Base-by-base conservation (phyloP, 2,113 vertebrate species). In the Lycaon pictus region DNA sequence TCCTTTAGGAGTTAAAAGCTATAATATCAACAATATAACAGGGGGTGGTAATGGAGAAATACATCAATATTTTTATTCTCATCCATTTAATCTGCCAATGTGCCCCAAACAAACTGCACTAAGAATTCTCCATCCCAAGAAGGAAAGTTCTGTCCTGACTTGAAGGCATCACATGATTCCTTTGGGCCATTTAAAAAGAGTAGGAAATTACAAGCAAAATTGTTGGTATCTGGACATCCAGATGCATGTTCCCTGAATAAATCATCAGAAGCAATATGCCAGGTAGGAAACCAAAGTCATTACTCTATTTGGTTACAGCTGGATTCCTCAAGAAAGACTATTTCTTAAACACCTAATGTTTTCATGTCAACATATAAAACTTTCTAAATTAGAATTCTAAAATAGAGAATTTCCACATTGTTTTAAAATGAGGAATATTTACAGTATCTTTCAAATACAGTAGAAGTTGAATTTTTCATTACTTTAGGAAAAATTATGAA, bases 61-160 rank as follows among this genome's bases (percentile, higher is more conserved):
- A 53, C 25, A 76, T 43, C 65, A 65, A 80, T 29, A 65, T 37
- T 87, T 92, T 29, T 35, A 23, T 53, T 69, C 82, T 84, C 48
- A 65, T 77, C 35, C 48, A n/a, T 74, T 20, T 51, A n/a, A 84
- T 74, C 79, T 80, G 19, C 67, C 37, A 11, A 17, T 37, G 13
- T 37, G 27, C 51, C 89, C 60, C 69, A 80, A 85, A 93, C 86
- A 91, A 87, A 60, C 29, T 43, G n/a, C 65, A 94, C 67, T 43
- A 80, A 62, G 32, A 88, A 82, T 83, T 95, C 58, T 88, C 63
- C 29, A 51, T 29, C 69, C 37, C 62, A 37, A 29, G 25, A 92
- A 92, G 43, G 8, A 88, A 84, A 80, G 20, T 48, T 96, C 51
- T 62, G 25, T 16, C 74, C 63, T 22, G 20, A 55, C 76, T 19